Conservation (phyloP, 2,888 invertebrate genomes). For the Drosophila stalkeri region DNA sequence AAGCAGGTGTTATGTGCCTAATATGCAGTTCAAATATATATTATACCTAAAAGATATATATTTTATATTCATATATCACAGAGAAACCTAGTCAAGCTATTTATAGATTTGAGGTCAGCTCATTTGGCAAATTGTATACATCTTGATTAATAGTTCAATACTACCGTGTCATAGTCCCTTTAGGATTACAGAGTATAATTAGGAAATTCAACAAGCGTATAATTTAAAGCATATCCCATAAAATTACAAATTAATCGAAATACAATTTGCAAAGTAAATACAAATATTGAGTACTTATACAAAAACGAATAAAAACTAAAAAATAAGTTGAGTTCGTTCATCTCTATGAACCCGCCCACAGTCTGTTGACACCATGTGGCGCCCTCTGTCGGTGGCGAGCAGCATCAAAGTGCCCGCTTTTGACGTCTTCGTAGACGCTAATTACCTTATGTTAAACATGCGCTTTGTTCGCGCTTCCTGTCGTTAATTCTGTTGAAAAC, state of each 20-base stretch:
- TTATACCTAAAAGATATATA: neutral
- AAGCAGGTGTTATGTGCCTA: too few relatives aligned
- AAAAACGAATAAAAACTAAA: neutral
- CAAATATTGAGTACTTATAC: constrained; percentile 23
- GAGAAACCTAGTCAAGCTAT: neutral
- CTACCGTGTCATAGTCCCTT: neutral
- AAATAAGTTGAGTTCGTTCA: constrained; percentile 18
- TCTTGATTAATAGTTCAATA: too few relatives aligned
- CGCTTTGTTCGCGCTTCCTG: constrained; percentile 67
- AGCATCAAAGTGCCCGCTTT: constrained; percentile 59
- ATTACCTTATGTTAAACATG: constrained; percentile 61
- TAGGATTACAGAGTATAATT: constrained; percentile 27
- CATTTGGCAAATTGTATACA: neutral
- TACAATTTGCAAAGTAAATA: constrained; percentile 56
- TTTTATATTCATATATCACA: too few relatives aligned
- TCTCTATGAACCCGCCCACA: constrained; percentile 4
- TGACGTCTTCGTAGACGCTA: constrained; percentile 56
- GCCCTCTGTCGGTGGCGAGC: constrained; percentile 49
- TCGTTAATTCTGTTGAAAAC: constrained; percentile 69
- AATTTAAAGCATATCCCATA: constrained; percentile 38
- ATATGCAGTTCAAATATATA: neutral
- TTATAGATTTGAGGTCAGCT: neutral
- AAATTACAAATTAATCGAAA: constrained; percentile 67
- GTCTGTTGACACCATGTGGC: constrained; percentile 44
- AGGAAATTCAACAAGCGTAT: constrained; percentile 6